A percentile compares a stretch with the other conserved stretches of the same genome.
These are phyloP conservation scores for Diaphora mendica DNA, from an alignment of 2,888 invertebrate species.

Conservation along the genomic window DNA sequence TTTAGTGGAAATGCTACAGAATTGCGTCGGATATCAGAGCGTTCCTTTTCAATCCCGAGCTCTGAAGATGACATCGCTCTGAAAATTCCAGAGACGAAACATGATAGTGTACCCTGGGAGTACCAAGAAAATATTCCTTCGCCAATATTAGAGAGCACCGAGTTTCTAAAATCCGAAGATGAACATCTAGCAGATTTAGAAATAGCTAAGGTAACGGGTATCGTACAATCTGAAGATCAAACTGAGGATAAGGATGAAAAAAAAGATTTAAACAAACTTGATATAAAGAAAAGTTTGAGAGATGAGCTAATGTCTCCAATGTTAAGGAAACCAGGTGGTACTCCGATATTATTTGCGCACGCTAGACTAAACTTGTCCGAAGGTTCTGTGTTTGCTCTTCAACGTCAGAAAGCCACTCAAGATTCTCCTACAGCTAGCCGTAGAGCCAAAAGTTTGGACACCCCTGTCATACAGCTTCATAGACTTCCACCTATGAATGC, in stretches of 20 bases:
- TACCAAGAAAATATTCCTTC: slow-evolving; percentile 89
- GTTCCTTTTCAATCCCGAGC: slow-evolving; percentile 91
- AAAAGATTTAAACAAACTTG: slow-evolving; percentile 66
- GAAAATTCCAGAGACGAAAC: slow-evolving; percentile 84
- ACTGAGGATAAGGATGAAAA: slow-evolving; percentile 66
- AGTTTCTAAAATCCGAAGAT: slow-evolving; percentile 87
- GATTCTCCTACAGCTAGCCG: slow-evolving; percentile 91
- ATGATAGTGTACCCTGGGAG: slow-evolving; percentile 87
- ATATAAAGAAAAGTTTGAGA: slow-evolving; percentile 85
- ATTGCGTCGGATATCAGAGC: slow-evolving; percentile 89
- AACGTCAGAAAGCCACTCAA: slow-evolving; percentile 91
- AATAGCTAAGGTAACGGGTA: slow-evolving; percentile 85
- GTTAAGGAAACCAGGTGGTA: slow-evolving; percentile 90
- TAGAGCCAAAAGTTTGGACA: slow-evolving; percentile 93
- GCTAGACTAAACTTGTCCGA: slow-evolving; percentile 93
- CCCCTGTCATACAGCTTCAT: slow-evolving; percentile 93
- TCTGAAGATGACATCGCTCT: slow-evolving; percentile 90
- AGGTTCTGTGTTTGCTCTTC: slow-evolving; percentile 92
- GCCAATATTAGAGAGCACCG: slow-evolving; percentile 87
- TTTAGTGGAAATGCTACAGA: slow-evolving; percentile 89
- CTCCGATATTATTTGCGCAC: slow-evolving; percentile 92
- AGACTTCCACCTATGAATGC: slow-evolving; percentile 93
- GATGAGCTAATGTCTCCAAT: slow-evolving; percentile 90
- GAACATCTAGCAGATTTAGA: slow-evolving; percentile 85
- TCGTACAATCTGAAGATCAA: slow-evolving; percentile 71